These are phyloP conservation scores for Paramormyrops hopkinsi DNA, from an alignment of 2,797 vertebrate species.

Conservation along the genomic window DNA sequence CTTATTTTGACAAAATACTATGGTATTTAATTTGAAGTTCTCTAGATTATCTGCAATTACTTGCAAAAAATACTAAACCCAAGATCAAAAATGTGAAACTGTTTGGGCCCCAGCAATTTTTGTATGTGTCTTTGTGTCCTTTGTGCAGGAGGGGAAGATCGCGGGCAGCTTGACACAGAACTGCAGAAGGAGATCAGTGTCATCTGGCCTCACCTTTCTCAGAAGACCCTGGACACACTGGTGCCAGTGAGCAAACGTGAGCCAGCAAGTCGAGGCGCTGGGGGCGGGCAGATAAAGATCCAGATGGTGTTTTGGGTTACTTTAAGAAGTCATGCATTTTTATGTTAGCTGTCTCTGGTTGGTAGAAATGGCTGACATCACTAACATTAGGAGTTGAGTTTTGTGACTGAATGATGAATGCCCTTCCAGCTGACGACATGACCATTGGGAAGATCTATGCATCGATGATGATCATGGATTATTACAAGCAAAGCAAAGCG, in stretches of 20 bases:
- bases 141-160: conserved; percentile 83
- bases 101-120: not conserved
- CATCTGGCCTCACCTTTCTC: conserved; percentile 94
- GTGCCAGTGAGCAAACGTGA: conserved; percentile 97
- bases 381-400: not conserved
- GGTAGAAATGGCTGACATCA: not conserved
- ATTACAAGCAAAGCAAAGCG: conserved; percentile 96
- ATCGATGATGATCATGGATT: conserved; percentile 99
- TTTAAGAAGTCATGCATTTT: not conserved
- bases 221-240: conserved; percentile 90
- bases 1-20: too few relatives aligned
- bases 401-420: not conserved
- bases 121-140: conserved; percentile 8
- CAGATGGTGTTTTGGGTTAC: not conserved
- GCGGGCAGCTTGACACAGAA: conserved; percentile 80
- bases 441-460: conserved; percentile 98
- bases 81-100: not conserved
- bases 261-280: conserved; percentile 14
- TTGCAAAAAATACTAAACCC: not conserved
- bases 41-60: too few relatives aligned
- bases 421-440: conserved; percentile 81
- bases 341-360: not conserved
- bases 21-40: not conserved
- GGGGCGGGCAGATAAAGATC: not conserved
- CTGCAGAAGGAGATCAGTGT: conserved; percentile 93